A percentile compares a stretch with the other conserved stretches of the same genome.
Evolutionary conservation across 1,140 invertebrate genomes (phyloP).

Genomic region (Achroia grisella): DNA sequence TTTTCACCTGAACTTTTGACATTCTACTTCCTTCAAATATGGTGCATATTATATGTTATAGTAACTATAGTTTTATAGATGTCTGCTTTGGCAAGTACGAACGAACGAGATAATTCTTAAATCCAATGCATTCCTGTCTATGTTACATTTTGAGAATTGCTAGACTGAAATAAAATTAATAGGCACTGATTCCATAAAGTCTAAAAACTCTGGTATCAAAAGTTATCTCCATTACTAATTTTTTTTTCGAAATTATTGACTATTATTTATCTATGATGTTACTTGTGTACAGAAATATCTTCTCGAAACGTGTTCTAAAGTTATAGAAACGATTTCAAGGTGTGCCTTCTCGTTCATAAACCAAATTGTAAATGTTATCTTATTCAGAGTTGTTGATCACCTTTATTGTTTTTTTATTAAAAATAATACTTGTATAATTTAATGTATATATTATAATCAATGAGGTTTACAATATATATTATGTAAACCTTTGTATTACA

Average conservation of each 20-base stretch:
- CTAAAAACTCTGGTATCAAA: too few species aligned
- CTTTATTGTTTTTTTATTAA: not conserved
- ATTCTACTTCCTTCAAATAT: too few species aligned
- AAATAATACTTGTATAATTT: conserved; percentile 12
- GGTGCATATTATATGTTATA: too few species aligned
- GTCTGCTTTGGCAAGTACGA: conserved; percentile 22
- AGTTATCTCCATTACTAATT: too few species aligned
- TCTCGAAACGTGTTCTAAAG: not conserved
- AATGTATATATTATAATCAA: conserved; percentile 9
- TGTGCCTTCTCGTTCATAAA: conserved; percentile 28
- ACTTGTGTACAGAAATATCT: too few species aligned
- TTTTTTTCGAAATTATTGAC: too few species aligned
- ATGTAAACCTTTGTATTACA: conserved; percentile 28
- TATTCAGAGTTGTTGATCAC: not conserved
- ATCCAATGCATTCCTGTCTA: conserved; percentile 11
- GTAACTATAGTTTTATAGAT: too few species aligned
- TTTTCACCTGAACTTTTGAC: too few species aligned
- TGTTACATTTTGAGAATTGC: not conserved
- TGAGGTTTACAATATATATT: not conserved
- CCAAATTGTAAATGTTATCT: conserved; percentile 16
- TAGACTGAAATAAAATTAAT: too few species aligned
- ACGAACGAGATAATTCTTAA: conserved; percentile 17
- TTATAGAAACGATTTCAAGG: conserved; percentile 10
- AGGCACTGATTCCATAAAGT: too few species aligned
- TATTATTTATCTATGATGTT: too few species aligned